Evolutionary conservation across 2,888 invertebrate species (phyloP).

Genomic region (Toxonevra muliebris): DNA sequence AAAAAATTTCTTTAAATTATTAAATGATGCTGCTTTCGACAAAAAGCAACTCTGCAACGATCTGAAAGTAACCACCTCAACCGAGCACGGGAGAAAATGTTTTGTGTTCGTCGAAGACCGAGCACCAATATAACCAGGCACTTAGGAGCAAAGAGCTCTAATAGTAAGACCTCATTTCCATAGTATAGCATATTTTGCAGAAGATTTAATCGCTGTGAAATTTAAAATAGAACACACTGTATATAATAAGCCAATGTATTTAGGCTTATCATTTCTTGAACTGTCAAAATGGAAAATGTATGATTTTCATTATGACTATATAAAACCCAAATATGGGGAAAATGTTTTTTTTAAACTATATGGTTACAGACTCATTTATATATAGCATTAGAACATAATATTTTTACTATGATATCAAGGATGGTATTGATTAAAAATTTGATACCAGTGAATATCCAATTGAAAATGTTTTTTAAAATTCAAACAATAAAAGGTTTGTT

Average conservation of each 20-base stretch:
- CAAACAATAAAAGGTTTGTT: conserved; percentile 16
- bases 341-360: conserved; percentile 34
- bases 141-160: too few relatives aligned
- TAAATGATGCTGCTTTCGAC: too few relatives aligned
- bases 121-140: too few relatives aligned
- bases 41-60: too few relatives aligned
- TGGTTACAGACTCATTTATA: too few relatives aligned
- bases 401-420: conserved; percentile 35
- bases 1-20: conserved; percentile 14
- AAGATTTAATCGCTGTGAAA: conserved; percentile 40
- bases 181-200: conserved; percentile 29
- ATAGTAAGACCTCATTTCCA: conserved; percentile 20
- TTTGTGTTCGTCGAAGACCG: too few relatives aligned
- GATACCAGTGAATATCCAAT: conserved; percentile 51
- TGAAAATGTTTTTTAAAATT: conserved; percentile 44
- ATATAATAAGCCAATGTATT: conserved; percentile 40
- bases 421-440: conserved; percentile 41
- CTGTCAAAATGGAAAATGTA: too few relatives aligned
- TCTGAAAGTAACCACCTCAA: too few relatives aligned
- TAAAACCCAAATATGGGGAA: conserved; percentile 32
- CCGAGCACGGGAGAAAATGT: too few relatives aligned
- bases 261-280: conserved; percentile 37
- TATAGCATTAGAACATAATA: conserved; percentile 31
- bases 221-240: conserved; percentile 24
- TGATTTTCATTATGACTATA: too few relatives aligned